Base-by-base conservation (phyloP, 2,797 vertebrate genomes). In the Siniperca scherzeri region DNA sequence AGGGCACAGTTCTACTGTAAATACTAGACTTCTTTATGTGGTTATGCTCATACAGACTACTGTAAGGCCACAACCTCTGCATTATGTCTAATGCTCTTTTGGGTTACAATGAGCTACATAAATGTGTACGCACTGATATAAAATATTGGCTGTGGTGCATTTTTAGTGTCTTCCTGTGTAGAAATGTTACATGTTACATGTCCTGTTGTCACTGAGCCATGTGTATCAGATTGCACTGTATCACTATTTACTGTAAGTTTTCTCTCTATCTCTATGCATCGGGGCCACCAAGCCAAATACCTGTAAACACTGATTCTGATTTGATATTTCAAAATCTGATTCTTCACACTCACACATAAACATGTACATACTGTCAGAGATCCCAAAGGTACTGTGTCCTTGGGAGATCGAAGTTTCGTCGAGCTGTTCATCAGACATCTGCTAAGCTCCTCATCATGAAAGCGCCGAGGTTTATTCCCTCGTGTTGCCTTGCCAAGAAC, bases 401-500 rank as follows among this genome's bases (percentile, higher is more conserved):
- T 94, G 89, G 85, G 82, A 92, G 91, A 91, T 87, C 59, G 85
- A 93, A 89, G 81, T 89, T 90, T 82, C 70, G 69, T 82, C 52
- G 74, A 90, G 85, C 87, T 81, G 82, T 93, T 94, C 92, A 88
- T 94, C 92, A 95, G 92, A 92, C 92, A 92, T 91, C 91, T 92
- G 92, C 92, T 91, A 90, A 95, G 89, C 78, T 77, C 90, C 92
- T 93, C 92, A 93, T 93, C 90, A 93, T 94, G 91, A 93, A 92
- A 93, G 83, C 74, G 25, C 71, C 33, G 72, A 90, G 87, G 87
- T 91, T 94, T 91, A 92, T 92, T 93, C 92, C 87, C 88, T 78
- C 11, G 87, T 57, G 78, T 84, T 77, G 66, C 40, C 16, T 69
- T 93, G 94, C 94, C 93, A 95, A 92, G 91, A 94, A 91, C 92